phyloP scores from a whole-genome alignment of 2,797 vertebrate genomes.

The Takifugu ocellatus region DNA sequence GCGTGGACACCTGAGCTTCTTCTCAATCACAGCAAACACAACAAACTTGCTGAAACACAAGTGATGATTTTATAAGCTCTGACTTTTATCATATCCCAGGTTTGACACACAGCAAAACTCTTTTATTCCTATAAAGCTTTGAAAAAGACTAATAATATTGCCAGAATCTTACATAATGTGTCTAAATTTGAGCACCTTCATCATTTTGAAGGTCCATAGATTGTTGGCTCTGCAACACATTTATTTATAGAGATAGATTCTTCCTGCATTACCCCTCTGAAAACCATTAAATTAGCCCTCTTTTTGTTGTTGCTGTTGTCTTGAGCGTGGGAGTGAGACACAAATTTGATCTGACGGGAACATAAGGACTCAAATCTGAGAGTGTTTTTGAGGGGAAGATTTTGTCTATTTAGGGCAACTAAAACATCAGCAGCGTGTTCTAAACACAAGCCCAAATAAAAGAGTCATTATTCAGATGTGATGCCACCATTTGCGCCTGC shows the following conservation, averaged over 20 bases:
- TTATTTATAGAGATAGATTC: slow-evolving; percentile 22
- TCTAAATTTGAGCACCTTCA: slow-evolving; percentile 8
- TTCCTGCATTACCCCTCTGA: slow-evolving; percentile 13
- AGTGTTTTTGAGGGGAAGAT: slow-evolving; percentile 18
- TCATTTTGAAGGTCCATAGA: slow-evolving; percentile 7
- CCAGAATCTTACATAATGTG: slow-evolving; percentile 2
- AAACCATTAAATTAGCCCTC: slow-evolving; percentile 1
- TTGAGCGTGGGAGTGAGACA: slow-evolving; percentile 17
- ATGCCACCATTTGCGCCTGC: slow-evolving; percentile 41
- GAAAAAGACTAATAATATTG: slow-evolving; percentile 17
- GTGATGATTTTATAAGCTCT: slow-evolving; percentile 4
- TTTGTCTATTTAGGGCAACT: background rate
- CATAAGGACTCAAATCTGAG: slow-evolving; percentile 18
- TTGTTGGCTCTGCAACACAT: background rate
- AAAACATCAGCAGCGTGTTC: slow-evolving; percentile 16
- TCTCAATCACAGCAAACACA: background rate
- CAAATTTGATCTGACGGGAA: slow-evolving; percentile 10
- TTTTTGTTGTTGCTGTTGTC: slow-evolving; percentile 5
- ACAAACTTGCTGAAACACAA: background rate
- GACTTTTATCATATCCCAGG: slow-evolving; percentile 1
- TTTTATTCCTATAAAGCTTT: slow-evolving; percentile 18
- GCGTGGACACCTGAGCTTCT: slow-evolving; percentile 2
- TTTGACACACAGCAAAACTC: slow-evolving; percentile 4
- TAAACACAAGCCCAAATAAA: slow-evolving; percentile 27
- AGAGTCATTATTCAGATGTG: slow-evolving; percentile 37